Percentiles rank a stretch among this genome's conserved stretches.
Conservation (phyloP, 2,113 vertebrate genomes). For the Clarias macrocephalus region DNA sequence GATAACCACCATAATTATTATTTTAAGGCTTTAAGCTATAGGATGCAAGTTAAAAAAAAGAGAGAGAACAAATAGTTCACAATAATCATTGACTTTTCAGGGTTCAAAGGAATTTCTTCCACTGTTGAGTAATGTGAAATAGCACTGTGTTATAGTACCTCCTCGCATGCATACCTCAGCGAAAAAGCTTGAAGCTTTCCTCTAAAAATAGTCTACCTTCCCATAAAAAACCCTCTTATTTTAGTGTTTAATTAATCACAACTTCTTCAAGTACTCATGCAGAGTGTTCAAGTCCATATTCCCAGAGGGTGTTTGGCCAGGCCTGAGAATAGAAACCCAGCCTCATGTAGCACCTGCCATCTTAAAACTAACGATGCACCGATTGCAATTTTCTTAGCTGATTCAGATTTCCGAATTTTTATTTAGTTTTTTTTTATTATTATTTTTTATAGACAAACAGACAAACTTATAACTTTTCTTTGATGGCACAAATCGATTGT, state of each 20-base stretch:
- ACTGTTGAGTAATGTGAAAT: neutral
- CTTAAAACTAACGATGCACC: neutral
- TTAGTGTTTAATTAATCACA: slow-evolving; percentile 42
- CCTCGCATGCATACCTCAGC: neutral
- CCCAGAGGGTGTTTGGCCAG: neutral
- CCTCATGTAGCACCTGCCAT: slow-evolving; percentile 3
- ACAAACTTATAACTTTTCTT: too few species aligned
- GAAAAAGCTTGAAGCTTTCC: neutral
- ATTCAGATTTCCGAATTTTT: too few species aligned
- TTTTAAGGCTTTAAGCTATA: neutral
- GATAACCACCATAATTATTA: neutral
- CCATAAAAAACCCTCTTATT: slow-evolving; percentile 28
- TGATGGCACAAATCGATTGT: too few species aligned
- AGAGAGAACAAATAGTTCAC: neutral
- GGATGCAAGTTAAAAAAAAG: neutral
- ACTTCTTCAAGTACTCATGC: slow-evolving; percentile 19
- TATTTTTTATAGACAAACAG: too few species aligned
- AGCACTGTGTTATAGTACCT: neutral
- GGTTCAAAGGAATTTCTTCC: neutral
- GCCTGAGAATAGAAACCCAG: slow-evolving; percentile 23
- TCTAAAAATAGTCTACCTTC: slow-evolving; percentile 18
- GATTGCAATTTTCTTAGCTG: too few species aligned
- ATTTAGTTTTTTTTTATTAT: too few species aligned
- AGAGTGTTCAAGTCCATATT: slow-evolving; percentile 5
- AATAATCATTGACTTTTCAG: neutral